Conservation (phyloP, 2,113 vertebrate species). For the Chlamydotis undulata region DNA sequence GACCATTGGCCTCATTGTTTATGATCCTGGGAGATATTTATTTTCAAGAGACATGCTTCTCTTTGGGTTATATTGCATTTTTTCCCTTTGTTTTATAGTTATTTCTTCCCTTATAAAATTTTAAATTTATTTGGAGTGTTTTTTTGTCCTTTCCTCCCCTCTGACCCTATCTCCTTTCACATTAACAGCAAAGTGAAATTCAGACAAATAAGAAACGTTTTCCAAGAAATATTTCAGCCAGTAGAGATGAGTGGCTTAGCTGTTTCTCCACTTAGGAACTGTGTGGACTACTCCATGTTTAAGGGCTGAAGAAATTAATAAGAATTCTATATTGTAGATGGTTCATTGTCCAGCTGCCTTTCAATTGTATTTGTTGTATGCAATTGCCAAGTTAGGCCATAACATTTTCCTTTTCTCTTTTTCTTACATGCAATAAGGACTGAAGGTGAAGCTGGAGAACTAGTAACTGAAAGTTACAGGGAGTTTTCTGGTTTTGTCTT, state of each 20-base stretch:
- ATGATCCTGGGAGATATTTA: slow-evolving; percentile 70
- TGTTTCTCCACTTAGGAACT: background rate
- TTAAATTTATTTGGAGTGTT: slow-evolving; percentile 41
- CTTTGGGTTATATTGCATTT: slow-evolving; percentile 19
- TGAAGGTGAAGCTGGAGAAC: background rate
- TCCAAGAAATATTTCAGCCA: background rate
- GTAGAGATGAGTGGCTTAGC: background rate
- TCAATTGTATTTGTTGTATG: background rate
- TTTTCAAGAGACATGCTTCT: slow-evolving; percentile 72
- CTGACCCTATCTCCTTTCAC: background rate
- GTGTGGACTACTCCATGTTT: background rate
- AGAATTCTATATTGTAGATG: background rate
- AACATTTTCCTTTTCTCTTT: background rate
- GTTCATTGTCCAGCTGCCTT: background rate
- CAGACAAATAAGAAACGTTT: slow-evolving; percentile 19
- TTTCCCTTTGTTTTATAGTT: background rate
- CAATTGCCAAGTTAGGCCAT: background rate
- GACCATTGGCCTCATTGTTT: slow-evolving; percentile 74
- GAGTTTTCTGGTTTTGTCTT: background rate
- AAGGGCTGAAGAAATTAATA: background rate
- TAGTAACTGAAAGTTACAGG: background rate
- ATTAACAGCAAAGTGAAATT: slow-evolving; percentile 6
- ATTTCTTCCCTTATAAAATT: background rate
- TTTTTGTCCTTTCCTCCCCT: background rate
- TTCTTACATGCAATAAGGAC: background rate